Evolutionary conservation across 2,113 vertebrate species (phyloP), one percentile per base, ranked within the genome.

Genomic region (Centropus bengalensis): DNA sequence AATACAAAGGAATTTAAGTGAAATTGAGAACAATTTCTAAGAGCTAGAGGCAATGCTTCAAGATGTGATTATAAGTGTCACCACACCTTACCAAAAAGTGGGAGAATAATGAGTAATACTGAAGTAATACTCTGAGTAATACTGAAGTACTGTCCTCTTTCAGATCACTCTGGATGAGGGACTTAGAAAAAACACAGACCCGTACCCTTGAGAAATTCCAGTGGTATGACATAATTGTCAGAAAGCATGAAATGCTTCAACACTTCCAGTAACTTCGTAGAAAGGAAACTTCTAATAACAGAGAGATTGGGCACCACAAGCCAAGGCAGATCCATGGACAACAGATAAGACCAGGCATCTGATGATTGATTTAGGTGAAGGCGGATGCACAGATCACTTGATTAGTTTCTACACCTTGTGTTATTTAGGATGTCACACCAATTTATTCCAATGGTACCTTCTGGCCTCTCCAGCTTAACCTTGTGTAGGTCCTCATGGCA

Each of bases 401-500:
- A n/a, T 42, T 32, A 76, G 23, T 56, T 56, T 62, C 56, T 52
- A 11, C 1, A 2, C 33, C 28, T n/a, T 42, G 9, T 45, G 26
- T 36, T 80, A 26, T 66, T 74, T 44, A 75, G 51, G 9, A 24
- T 51, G 44, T 86, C 71, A 55, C 12, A 40, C 20, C 58, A 38
- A 27, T 77, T 52, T 75, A 56, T 40, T 14, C 58, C 24, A 32
- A 0, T 16, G 28, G n/a, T 59, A 5, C 33, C 30, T 10, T 47
- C 55, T 32, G 49, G 30, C 36, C 24, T 64, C 76, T 14, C 58
- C 28, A 77, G 32, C 44, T 44, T 15, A 23, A 55, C 49, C 26
- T 18, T 3, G 5, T 2, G 1, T 5, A 30, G 28, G 12, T 54
- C 23, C 33, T 68, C 1, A 0, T 0, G 5, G 38, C 22, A 38